Percentiles rank a stretch among this genome's conserved stretches.
phyloP scores from a whole-genome alignment of 2,113 vertebrate species.

The Sapayoa aenigma region DNA sequence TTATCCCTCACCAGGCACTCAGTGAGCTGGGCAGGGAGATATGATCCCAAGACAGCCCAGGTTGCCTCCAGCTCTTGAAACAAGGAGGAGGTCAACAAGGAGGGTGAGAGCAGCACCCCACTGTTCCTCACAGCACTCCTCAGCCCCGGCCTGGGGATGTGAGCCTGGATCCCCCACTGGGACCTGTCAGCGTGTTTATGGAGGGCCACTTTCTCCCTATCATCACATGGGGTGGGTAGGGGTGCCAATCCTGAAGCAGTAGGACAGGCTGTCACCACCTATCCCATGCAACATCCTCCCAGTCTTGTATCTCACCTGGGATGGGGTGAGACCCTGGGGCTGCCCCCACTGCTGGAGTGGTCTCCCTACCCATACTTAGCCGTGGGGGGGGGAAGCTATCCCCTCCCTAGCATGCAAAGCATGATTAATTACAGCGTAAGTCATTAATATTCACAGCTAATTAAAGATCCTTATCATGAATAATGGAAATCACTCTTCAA shows the following conservation, averaged over 20 bases:
- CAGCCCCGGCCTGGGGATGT: neutral
- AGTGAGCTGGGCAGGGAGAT: neutral
- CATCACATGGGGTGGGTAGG: rapidly evolving
- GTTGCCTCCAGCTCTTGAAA: neutral
- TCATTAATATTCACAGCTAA: constrained; percentile 73
- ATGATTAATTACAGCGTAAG: constrained; percentile 68
- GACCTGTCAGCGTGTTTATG: neutral
- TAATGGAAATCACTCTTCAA: constrained; percentile 50
- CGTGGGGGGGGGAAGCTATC: neutral
- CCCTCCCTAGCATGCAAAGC: constrained; percentile 18
- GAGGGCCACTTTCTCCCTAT: neutral
- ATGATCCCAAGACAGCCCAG: neutral
- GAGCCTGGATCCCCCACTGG: neutral
- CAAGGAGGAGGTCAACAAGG: neutral
- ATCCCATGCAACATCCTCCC: neutral
- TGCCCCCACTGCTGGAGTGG: neutral
- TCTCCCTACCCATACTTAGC: neutral
- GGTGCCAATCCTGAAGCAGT: neutral
- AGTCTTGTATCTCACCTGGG: rapidly evolving
- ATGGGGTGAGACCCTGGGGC: neutral
- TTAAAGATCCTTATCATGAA: constrained; percentile 70
- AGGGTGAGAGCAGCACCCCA: neutral
- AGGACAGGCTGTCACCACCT: neutral
- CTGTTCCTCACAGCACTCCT: neutral
- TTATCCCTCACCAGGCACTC: neutral